phyloP scores from a whole-genome alignment of 2,888 invertebrate genomes.

The Lottia gigantea region DNA sequence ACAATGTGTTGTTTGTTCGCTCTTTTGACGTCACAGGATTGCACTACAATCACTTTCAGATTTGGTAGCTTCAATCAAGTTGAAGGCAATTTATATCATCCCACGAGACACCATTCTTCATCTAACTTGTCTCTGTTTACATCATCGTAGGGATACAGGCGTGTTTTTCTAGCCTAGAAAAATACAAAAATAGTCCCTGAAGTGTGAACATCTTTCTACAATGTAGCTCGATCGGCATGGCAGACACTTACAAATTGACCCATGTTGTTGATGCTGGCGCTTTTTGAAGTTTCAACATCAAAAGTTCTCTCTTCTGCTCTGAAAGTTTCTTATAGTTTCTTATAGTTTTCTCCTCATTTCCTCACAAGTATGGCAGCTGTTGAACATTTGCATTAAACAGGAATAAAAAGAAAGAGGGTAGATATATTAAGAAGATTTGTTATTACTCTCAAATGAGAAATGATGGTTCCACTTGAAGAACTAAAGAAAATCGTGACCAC shows the following conservation, averaged over 20 bases:
- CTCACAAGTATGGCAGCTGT: not conserved
- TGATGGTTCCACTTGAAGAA: too few species aligned
- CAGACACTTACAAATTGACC: not conserved
- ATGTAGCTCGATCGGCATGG: not conserved
- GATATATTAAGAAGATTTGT: too few species aligned
- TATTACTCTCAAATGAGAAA: too few species aligned
- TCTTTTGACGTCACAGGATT: not conserved
- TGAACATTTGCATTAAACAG: not conserved
- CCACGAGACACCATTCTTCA: not conserved
- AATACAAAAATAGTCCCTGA: conserved; percentile 6
- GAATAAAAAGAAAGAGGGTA: too few species aligned
- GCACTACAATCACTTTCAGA: not conserved
- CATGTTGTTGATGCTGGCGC: not conserved
- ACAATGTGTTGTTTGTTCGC: too few species aligned
- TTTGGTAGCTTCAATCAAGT: not conserved
- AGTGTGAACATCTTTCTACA: conserved; percentile 10
- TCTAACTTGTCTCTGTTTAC: conserved; percentile 1
- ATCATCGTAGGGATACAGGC: conserved; percentile 3
- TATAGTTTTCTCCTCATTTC: not conserved
- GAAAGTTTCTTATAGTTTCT: not conserved
- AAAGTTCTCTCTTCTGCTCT: not conserved
- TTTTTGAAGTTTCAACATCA: conserved; percentile 5
- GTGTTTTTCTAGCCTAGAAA: not conserved
- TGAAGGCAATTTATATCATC: not conserved
- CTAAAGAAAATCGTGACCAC: too few species aligned